Percentiles rank a stretch among this genome's conserved stretches.
phyloP scores from a whole-genome alignment of 2,888 invertebrate species.

The Augochlorella aurata region DNA sequence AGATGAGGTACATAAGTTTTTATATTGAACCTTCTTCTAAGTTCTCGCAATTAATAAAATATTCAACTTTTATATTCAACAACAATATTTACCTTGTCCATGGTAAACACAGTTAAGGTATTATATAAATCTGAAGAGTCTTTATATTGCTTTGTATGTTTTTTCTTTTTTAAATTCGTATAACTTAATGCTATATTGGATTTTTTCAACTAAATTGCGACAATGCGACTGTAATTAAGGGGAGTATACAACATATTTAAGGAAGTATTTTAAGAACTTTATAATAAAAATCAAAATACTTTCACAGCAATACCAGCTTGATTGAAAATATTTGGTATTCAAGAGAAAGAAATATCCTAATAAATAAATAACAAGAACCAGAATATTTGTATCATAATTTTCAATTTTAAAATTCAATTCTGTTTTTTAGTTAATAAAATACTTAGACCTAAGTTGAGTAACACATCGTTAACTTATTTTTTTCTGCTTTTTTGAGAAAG shows the following conservation, averaged over 20 bases:
- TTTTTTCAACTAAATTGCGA: slow-evolving; percentile 24
- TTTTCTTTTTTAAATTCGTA: slow-evolving; percentile 26
- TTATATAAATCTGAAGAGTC: slow-evolving; percentile 33
- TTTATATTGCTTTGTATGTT: slow-evolving; percentile 38
- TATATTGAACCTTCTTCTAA: slow-evolving; percentile 39
- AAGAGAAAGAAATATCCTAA: slow-evolving; percentile 26
- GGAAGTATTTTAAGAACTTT: slow-evolving; percentile 34
- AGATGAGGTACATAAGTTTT: slow-evolving; percentile 58
- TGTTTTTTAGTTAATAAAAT: slow-evolving; percentile 32
- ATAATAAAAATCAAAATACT: slow-evolving; percentile 36
- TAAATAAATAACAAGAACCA: slow-evolving; percentile 32
- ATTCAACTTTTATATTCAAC: slow-evolving; percentile 40
- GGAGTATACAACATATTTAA: slow-evolving; percentile 20
- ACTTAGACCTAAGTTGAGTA: slow-evolving; percentile 36
- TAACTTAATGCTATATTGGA: slow-evolving; percentile 27
- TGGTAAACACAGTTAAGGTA: slow-evolving; percentile 24
- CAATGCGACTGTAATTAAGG: slow-evolving; percentile 15
- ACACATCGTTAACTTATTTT: slow-evolving; percentile 33
- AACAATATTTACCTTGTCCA: slow-evolving; percentile 23
- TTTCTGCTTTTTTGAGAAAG: slow-evolving; percentile 29
- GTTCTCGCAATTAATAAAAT: slow-evolving; percentile 49
- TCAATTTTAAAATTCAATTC: slow-evolving; percentile 16
- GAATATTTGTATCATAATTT: slow-evolving; percentile 21
- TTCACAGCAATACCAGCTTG: slow-evolving; percentile 20
- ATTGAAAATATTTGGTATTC: slow-evolving; percentile 15